These are phyloP conservation scores for Porphyrio hochstetteri DNA, from an alignment of 2,113 vertebrate species.

Conservation along the genomic window DNA sequence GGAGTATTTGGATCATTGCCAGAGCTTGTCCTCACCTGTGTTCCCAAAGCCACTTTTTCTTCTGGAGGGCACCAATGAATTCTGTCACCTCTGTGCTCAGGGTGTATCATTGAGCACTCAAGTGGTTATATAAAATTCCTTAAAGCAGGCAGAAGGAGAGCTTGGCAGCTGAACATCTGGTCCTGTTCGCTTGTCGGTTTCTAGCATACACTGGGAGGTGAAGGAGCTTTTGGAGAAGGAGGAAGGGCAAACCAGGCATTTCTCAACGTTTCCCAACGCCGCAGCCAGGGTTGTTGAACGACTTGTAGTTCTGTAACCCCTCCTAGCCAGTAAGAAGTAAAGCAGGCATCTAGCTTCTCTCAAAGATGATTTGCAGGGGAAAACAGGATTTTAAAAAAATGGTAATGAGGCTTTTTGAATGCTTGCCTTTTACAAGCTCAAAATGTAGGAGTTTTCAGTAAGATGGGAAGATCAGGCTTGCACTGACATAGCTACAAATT, in stretches of 20 bases:
- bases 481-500: neutral
- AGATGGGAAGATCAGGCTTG: neutral
- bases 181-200: neutral
- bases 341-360: neutral
- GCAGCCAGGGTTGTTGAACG: neutral
- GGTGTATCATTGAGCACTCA: neutral
- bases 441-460: neutral
- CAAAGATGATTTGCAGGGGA: neutral
- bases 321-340: neutral
- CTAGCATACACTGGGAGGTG: neutral
- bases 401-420: neutral
- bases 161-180: conserved; percentile 35
- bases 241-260: neutral
- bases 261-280: neutral
- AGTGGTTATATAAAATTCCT: conserved; percentile 35
- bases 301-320: neutral
- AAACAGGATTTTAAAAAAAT: neutral
- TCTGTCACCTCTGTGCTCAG: neutral
- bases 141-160: neutral
- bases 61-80: neutral
- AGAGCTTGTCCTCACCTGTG: neutral
- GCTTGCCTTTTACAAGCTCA: neutral
- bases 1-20: neutral
- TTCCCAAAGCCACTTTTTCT: neutral
- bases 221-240: conserved; percentile 8